Conservation (phyloP, 2,113 vertebrate species). For the Bubo blakistoni region DNA sequence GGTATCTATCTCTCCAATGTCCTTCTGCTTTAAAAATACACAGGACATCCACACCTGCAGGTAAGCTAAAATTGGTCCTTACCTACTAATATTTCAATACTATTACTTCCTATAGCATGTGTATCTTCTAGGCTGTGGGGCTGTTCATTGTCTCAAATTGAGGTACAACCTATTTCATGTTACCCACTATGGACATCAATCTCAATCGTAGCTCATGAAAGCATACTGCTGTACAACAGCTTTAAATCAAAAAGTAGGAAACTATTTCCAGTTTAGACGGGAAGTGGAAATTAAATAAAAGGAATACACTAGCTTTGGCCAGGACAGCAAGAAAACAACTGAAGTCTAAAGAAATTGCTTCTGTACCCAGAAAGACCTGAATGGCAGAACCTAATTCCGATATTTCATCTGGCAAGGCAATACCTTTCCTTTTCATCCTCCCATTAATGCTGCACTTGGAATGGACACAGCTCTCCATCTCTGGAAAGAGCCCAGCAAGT, state of each 20-base stretch:
- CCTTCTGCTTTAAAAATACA: slow-evolving; percentile 5
- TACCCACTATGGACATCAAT: slow-evolving; percentile 10
- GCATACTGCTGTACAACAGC: not conserved
- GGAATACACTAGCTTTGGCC: not conserved
- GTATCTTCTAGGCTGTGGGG: not conserved
- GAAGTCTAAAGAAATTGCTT: not conserved
- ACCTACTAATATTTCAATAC: slow-evolving; percentile 15
- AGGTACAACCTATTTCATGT: not conserved
- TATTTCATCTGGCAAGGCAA: not conserved
- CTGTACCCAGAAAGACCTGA: not conserved
- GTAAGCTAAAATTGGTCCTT: not conserved
- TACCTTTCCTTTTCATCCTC: not conserved
- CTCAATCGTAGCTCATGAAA: not conserved
- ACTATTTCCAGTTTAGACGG: not conserved
- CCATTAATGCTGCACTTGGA: not conserved
- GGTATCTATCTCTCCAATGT: not conserved
- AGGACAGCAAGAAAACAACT: not conserved
- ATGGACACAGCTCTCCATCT: not conserved
- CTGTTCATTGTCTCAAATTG: not conserved
- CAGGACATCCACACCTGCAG: not conserved
- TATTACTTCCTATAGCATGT: not conserved
- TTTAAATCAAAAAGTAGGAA: slow-evolving; percentile 27
- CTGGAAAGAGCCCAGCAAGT: not conserved
- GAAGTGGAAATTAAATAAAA: slow-evolving; percentile 23
- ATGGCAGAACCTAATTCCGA: not conserved